These are phyloP conservation scores for Oophaga sylvatica DNA, from an alignment of 2,797 vertebrate species.

Conservation along the genomic window DNA sequence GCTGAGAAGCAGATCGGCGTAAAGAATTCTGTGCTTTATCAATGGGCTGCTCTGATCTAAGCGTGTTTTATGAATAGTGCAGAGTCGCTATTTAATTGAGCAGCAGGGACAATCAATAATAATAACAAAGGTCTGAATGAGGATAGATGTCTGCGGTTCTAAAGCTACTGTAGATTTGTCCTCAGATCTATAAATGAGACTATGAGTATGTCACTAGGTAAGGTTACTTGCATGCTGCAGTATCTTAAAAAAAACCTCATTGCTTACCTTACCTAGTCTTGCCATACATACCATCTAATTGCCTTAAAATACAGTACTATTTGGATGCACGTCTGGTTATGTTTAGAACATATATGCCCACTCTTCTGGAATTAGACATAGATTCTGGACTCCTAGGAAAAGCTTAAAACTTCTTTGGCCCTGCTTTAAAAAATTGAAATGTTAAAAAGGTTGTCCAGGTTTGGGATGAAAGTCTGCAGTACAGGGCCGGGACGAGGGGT, in stretches of 20 bases:
- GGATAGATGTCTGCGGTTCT: slow-evolving; percentile 40
- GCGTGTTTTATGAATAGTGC: slow-evolving; percentile 10
- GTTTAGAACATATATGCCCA: too few relatives aligned
- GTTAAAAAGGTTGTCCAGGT: too few relatives aligned
- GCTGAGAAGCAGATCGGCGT: neutral
- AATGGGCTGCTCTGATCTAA: slow-evolving; percentile 20
- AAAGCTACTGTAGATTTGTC: slow-evolving; percentile 26
- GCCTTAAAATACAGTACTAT: too few relatives aligned
- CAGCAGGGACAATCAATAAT: slow-evolving; percentile 45
- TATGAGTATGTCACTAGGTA: neutral
- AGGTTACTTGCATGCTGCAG: neutral
- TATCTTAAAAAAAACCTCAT: neutral
- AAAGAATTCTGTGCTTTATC: slow-evolving; percentile 4
- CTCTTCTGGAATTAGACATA: too few relatives aligned
- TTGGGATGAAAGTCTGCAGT: too few relatives aligned
- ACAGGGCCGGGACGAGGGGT: too few relatives aligned
- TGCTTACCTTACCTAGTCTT: neutral
- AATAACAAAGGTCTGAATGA: slow-evolving; percentile 40
- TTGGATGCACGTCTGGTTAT: too few relatives aligned
- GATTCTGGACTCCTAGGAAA: too few relatives aligned
- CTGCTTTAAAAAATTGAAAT: too few relatives aligned
- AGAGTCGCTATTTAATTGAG: slow-evolving; percentile 32
- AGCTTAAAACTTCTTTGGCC: too few relatives aligned
- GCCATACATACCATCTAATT: too few relatives aligned
- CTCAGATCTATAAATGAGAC: slow-evolving; percentile 20